A percentile compares a stretch with the other conserved stretches of the same genome.
phyloP scores from a whole-genome alignment of 2,888 invertebrate genomes.

The Aromia moschata region DNA sequence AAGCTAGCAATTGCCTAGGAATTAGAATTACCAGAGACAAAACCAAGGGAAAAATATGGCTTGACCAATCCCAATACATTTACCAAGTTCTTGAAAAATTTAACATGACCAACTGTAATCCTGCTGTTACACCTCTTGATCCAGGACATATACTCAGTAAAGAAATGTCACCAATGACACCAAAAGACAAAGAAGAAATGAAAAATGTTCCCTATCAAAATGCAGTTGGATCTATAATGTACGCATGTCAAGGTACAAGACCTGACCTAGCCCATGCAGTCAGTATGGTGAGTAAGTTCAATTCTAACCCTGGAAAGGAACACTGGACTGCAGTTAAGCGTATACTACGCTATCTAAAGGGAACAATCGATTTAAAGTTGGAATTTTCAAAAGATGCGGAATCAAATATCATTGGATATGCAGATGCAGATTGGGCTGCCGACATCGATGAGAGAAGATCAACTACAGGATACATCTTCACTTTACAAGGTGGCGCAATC shows the following conservation, averaged over 20 bases:
- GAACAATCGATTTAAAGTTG: background rate
- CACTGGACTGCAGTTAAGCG: background rate
- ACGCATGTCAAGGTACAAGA: slow-evolving; percentile 5
- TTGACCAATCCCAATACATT: slow-evolving; percentile 4
- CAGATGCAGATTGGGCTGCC: background rate
- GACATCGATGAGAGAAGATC: background rate
- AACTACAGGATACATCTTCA: background rate
- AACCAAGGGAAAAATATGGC: background rate
- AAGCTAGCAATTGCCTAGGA: slow-evolving; percentile 1
- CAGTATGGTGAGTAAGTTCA: slow-evolving; percentile 16
- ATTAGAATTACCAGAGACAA: background rate
- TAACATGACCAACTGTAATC: slow-evolving; percentile 2
- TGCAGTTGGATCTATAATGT: slow-evolving; percentile 3
- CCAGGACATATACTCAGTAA: slow-evolving; percentile 1
- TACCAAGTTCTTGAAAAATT: background rate
- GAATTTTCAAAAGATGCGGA: background rate
- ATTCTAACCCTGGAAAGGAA: slow-evolving; percentile 9
- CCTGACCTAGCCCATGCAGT: slow-evolving; percentile 3
- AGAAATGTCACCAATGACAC: slow-evolving; percentile 1
- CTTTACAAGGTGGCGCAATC: background rate
- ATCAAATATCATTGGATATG: background rate
- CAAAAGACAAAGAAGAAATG: slow-evolving; percentile 1
- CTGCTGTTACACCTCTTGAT: background rate
- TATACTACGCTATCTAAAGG: slow-evolving; percentile 1
- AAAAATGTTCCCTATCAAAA: background rate